Conservation (phyloP, 53 echinoderm and acorn worm genomes). For the Hippasteria phrygiana region DNA sequence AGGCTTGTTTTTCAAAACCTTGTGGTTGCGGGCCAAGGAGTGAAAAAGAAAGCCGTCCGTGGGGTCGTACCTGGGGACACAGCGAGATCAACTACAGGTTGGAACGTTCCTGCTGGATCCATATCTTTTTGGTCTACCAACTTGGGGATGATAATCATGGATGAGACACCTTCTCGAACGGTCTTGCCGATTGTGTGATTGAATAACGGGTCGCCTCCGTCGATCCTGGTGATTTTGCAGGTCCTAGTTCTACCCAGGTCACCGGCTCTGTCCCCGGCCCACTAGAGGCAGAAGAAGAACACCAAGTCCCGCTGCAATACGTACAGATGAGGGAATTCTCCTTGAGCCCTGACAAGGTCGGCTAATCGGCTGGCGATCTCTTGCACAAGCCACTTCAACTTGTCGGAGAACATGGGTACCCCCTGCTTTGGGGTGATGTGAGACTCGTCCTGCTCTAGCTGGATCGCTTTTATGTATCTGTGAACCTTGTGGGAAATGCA, state of each 20-base stretch:
- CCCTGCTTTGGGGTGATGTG: conserved; percentile 46
- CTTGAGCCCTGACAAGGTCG: not conserved
- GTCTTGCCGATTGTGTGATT: conserved; percentile 49
- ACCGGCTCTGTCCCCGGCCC: conserved; percentile 36
- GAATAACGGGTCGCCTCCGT: conserved; percentile 9
- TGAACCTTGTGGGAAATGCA: conserved; percentile 8
- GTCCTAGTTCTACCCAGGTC: conserved; percentile 44
- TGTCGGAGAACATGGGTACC: conserved; percentile 31
- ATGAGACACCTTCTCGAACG: not conserved
- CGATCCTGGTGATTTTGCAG: conserved; percentile 14
- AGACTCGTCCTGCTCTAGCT: conserved; percentile 27
- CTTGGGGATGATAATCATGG: not conserved
- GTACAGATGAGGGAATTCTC: not conserved
- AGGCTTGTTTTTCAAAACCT: not conserved
- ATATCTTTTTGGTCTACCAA: not conserved
- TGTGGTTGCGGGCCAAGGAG: not conserved
- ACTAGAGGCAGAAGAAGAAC: conserved; percentile 16
- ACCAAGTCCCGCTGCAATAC: conserved; percentile 28
- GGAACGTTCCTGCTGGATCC: not conserved
- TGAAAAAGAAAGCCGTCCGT: conserved; percentile 33
- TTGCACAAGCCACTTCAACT: not conserved
- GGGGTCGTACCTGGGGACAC: not conserved
- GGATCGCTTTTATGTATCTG: conserved; percentile 25
- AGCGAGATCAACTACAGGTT: not conserved
- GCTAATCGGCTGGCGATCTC: not conserved